phyloP scores from a whole-genome alignment of 2,888 invertebrate species.

The Cotesia congregata region DNA sequence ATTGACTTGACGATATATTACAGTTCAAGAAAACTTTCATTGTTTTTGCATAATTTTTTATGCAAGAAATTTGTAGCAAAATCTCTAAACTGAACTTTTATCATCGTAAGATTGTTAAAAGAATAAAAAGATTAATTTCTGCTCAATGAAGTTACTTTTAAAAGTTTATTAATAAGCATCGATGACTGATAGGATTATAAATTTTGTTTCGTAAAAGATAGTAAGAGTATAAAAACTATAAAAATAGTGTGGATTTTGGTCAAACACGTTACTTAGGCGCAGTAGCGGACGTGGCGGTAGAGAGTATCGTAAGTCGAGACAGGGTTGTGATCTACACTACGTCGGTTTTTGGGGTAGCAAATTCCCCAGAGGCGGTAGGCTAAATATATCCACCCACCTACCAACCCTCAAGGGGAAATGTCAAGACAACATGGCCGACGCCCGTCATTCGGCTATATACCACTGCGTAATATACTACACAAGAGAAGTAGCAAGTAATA shows the following conservation, averaged over 20 bases:
- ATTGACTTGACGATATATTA: too few relatives aligned
- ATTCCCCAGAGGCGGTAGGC: slow-evolving; percentile 69
- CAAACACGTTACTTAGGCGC: neutral
- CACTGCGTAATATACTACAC: slow-evolving; percentile 36
- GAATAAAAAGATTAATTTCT: too few relatives aligned
- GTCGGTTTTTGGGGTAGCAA: slow-evolving; percentile 46
- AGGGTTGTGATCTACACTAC: slow-evolving; percentile 27
- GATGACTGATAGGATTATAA: too few relatives aligned
- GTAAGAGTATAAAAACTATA: too few relatives aligned
- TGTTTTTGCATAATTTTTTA: too few relatives aligned
- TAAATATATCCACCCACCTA: slow-evolving; percentile 69
- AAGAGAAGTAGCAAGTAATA: neutral
- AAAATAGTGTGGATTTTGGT: neutral
- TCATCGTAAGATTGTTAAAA: too few relatives aligned
- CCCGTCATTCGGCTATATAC: slow-evolving; percentile 65
- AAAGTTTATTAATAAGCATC: too few relatives aligned
- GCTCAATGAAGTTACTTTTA: too few relatives aligned
- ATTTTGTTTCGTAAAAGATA: too few relatives aligned
- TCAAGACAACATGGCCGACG: slow-evolving; percentile 71
- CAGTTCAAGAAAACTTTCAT: too few relatives aligned
- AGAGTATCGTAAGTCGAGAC: slow-evolving; percentile 29
- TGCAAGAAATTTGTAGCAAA: too few relatives aligned
- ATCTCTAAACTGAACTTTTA: too few relatives aligned
- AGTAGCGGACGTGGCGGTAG: neutral
- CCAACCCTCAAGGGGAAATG: slow-evolving; percentile 65